phyloP scores from a whole-genome alignment of 2,113 vertebrate genomes.

The Cervus canadensis region DNA sequence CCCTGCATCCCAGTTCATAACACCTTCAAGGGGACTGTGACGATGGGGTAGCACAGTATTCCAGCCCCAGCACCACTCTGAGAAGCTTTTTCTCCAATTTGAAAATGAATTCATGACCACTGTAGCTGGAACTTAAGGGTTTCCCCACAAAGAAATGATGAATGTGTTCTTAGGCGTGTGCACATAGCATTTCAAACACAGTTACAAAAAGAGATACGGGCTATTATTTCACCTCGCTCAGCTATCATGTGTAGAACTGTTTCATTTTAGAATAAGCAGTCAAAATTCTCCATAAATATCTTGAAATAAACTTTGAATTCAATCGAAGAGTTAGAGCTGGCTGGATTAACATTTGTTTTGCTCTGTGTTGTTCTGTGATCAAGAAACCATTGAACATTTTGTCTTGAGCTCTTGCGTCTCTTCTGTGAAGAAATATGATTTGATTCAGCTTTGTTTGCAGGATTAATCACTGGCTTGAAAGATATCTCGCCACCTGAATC shows the following conservation, averaged over 20 bases:
- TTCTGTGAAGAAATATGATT: background rate
- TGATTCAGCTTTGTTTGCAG: background rate
- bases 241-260: fast-evolving
- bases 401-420: background rate
- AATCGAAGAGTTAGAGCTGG: background rate
- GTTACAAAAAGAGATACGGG: fast-evolving
- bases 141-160: background rate
- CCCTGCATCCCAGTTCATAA: background rate
- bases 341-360: background rate
- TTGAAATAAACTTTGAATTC: background rate
- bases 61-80: no score
- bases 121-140: background rate
- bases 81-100: fast-evolving
- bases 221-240: fast-evolving
- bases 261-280: background rate
- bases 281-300: background rate
- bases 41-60: fast-evolving
- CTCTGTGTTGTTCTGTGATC: background rate
- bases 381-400: background rate
- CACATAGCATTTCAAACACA: fast-evolving
- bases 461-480: background rate
- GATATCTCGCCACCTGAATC: background rate
- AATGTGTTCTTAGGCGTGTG: fast-evolving
- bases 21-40: fast-evolving
- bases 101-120: background rate